Base-by-base conservation (phyloP, 2,113 vertebrate genomes). In the Rhombomys opimus region DNA sequence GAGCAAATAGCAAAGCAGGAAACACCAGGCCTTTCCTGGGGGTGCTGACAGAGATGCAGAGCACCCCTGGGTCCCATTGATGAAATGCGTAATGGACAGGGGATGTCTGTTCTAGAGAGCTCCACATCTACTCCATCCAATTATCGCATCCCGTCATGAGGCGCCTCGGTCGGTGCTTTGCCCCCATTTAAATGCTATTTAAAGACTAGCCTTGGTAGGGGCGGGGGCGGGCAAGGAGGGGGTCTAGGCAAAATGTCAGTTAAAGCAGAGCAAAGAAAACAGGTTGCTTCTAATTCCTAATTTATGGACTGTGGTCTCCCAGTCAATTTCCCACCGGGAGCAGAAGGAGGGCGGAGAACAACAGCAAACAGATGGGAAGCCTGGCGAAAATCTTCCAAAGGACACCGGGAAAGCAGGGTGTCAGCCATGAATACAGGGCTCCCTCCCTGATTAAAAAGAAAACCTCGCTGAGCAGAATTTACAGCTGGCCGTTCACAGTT, bases 281-380 rank as follows among this genome's bases (percentile, higher is more conserved):
- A 77, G 41, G 63, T 91, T 97, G 95, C 76, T 63, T 50, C 67
- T 38, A 3, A 59, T 73, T 52, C 67, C 27, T 91, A 87, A 76
- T 68, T 68, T 70, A 78, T 72, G 88, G 86, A 88, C 94, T 96
- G 17, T 4, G 17, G 67, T 92, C 96, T 95, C 41, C 96, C 76
- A 57, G 93, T 89, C 89, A 89, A 30, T 94, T 93, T 97, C 95
- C 96, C 88, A 59, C 88, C 17, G 90, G 84, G 89, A n/a, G 86
- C 72, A 8, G 89, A 52, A 80, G 14, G 84, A 7, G 59, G 59
- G 27, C 65, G 89, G 91, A 77, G 89, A 81, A 95, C 27, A 4
- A 95, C 35, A 85, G 91, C 87, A 89, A 75, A 89, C 63, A 95
- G 97, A 95, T 65, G 81, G 81, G 90, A 75, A 97, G 30, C 65